A percentile compares a stretch with the other conserved stretches of the same genome.
Conservation (phyloP, 2,113 vertebrate species). For the Chloropsis cyanopogon region DNA sequence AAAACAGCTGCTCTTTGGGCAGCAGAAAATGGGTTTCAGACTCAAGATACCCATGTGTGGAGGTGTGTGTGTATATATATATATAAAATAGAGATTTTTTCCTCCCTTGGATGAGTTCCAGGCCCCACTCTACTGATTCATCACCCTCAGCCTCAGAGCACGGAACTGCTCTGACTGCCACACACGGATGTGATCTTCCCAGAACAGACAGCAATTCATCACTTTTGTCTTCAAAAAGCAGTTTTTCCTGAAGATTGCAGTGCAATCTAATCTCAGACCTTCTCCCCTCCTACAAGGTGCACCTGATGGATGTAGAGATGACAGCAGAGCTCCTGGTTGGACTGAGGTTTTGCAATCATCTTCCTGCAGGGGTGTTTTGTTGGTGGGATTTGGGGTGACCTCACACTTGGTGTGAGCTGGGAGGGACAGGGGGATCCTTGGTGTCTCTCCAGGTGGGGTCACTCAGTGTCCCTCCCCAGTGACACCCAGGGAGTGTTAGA, state of each 20-base stretch:
- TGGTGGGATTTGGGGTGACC: neutral
- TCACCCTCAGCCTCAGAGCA: neutral
- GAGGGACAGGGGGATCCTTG: neutral
- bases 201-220: neutral
- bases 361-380: neutral
- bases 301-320: neutral
- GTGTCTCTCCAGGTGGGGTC: neutral
- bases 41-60: neutral
- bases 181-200: neutral
- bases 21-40: neutral
- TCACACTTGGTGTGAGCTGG: neutral
- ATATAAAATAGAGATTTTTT: neutral
- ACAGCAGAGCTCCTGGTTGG: neutral
- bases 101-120: neutral
- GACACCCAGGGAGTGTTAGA: neutral
- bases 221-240: neutral
- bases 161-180: rapidly evolving
- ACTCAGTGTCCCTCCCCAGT: neutral
- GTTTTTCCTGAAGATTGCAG: neutral
- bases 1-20: neutral
- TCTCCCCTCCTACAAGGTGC: neutral
- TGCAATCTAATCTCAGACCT: neutral
- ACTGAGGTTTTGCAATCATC: neutral
- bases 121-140: neutral
- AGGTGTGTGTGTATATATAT: neutral